Percentiles rank a stretch among this genome's conserved stretches.
phyloP scores from a whole-genome alignment of 1,140 invertebrate genomes.

The Danaus melanippus region DNA sequence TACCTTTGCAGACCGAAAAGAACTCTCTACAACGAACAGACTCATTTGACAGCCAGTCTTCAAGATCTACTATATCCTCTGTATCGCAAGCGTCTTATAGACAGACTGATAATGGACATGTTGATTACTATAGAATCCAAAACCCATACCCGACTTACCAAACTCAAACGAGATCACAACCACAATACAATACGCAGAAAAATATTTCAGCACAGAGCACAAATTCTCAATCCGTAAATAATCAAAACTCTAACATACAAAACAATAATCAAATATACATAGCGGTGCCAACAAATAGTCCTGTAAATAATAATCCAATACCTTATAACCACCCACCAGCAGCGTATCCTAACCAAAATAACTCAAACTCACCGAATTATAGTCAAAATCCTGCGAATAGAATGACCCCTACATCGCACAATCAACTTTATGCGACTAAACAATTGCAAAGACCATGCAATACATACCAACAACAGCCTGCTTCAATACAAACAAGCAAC shows the following conservation, averaged over 20 bases:
- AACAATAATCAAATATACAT: conserved; percentile 57
- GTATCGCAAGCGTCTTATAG: conserved; percentile 55
- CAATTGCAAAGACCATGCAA: conserved; percentile 50
- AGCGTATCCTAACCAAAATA: conserved; percentile 42
- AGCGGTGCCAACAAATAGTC: conserved; percentile 36
- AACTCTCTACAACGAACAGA: conserved; percentile 63
- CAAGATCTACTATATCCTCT: conserved; percentile 65
- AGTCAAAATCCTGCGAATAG: conserved; percentile 57
- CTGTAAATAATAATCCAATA: conserved; percentile 44
- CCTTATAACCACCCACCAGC: conserved; percentile 56
- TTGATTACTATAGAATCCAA: conserved; percentile 71
- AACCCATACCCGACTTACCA: conserved; percentile 61
- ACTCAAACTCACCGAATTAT: conserved; percentile 55
- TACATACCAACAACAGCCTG: conserved; percentile 53
- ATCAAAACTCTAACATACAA: conserved; percentile 29
- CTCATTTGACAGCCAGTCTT: conserved; percentile 71
- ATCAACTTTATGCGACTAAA: conserved; percentile 44
- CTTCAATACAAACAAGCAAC: conserved; percentile 39
- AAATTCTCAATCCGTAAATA: conserved; percentile 33
- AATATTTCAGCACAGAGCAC: conserved; percentile 37
- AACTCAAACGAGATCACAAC: conserved; percentile 47
- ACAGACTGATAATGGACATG: conserved; percentile 48
- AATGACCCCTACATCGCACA: conserved; percentile 50
- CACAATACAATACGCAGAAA: conserved; percentile 53
- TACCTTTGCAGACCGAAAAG: conserved; percentile 61